Conservation (phyloP, 2,113 vertebrate genomes). For the Marmota flaviventris region DNA sequence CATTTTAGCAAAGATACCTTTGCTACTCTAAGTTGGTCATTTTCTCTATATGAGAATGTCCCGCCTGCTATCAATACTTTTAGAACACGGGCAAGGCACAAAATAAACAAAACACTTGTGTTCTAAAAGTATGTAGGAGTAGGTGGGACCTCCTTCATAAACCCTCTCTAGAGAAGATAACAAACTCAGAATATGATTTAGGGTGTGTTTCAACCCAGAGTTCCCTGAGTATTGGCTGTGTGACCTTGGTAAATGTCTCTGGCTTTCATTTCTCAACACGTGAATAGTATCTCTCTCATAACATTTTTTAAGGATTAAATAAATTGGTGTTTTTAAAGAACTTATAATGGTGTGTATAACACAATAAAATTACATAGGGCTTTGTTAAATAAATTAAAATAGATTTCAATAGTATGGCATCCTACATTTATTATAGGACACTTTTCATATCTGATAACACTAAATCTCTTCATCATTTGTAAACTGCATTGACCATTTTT, state of each 20-base stretch:
- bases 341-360: background rate
- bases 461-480: background rate
- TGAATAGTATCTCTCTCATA: background rate
- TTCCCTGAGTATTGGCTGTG: background rate
- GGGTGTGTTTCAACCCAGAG: background rate
- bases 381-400: slow-evolving; percentile 3
- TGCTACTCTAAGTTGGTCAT: background rate
- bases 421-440: background rate
- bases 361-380: background rate
- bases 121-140: too few relatives aligned
- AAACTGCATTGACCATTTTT: background rate
- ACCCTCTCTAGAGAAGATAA: too few relatives aligned
- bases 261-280: background rate
- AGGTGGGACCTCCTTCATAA: too few relatives aligned
- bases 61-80: background rate
- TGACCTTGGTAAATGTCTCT: background rate
- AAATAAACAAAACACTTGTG: background rate
- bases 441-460: background rate
- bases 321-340: background rate
- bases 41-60: background rate
- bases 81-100: background rate
- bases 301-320: background rate
- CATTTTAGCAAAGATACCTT: background rate
- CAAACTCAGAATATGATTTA: background rate
- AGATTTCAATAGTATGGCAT: background rate